Conservation (phyloP, 2,113 vertebrate genomes). For the Podiceps cristatus region DNA sequence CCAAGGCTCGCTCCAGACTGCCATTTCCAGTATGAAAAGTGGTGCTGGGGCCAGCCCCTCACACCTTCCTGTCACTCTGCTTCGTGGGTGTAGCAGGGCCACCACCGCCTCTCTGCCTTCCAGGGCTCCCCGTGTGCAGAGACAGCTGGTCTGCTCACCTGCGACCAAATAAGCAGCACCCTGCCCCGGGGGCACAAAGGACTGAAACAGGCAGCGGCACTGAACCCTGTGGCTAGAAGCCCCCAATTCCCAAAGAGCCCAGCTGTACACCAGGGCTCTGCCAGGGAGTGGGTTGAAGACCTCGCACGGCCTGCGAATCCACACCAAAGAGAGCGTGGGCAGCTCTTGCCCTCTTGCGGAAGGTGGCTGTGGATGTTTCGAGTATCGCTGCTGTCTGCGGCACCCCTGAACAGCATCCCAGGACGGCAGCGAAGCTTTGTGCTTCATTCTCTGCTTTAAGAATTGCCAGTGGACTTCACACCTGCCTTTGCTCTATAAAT, state of each 20-base stretch:
- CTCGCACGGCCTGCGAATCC: not conserved
- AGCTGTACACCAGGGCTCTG: not conserved
- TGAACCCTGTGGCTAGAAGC: not conserved
- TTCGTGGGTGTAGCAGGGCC: accelerated
- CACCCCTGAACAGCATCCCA: not conserved
- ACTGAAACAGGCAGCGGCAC: not conserved
- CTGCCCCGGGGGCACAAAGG: not conserved
- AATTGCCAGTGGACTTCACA: not conserved
- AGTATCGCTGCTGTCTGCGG: not conserved
- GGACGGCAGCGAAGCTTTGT: not conserved
- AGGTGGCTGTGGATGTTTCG: not conserved
- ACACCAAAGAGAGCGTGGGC: not conserved
- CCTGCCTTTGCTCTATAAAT: conserved; percentile 14
- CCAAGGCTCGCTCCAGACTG: not conserved
- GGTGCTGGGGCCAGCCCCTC: not conserved
- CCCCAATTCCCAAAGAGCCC: not conserved
- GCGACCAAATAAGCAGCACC: too few species aligned
- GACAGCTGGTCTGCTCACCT: not conserved
- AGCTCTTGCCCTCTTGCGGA: not conserved
- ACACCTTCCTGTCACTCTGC: accelerated
- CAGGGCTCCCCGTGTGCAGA: accelerated
- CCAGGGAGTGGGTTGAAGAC: not conserved
- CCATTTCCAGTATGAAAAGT: not conserved
- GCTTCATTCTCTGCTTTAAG: not conserved
- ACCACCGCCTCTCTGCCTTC: not conserved